Evolutionary conservation across 2,797 vertebrate species (phyloP), one percentile per base, ranked within the genome.

Genomic region (Lindbergichthys nudifrons): DNA sequence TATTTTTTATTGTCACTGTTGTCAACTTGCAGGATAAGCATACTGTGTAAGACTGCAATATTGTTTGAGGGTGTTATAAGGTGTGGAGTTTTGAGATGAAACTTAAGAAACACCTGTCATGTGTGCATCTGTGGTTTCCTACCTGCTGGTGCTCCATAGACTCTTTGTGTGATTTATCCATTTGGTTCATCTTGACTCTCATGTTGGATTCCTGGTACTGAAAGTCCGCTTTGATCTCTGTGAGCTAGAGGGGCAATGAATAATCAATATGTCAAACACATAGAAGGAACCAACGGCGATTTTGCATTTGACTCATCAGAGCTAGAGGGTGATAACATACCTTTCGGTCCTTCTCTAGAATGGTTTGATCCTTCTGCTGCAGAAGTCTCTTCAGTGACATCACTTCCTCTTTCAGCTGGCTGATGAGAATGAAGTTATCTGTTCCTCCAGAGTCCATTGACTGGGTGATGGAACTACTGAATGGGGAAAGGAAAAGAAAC

Each of bases 361-460:
- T 99, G 54, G 97, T 99, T 90, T 97, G 98, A 92, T 99, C 98
- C 92, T 96, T 96, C 75, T 99, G 98, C 89, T 99, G 98, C 84
- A 99, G 93, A 75, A 99, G 95, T 87, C 98, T 96, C 90, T 99
- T 99, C 82, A 99, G 93, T 59, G 97, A 98, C 97, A 99, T 97
- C 77, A 99, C 98, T 92, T 99, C 98, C 93, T 99, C 98, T 91
- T 99, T 99, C 92, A 99, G 94, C 85, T 99, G 98, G 92, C 97
- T 99, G 95, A 99, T 99, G 84, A 99, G 96, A 81, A 99, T 97
- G 91, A 99, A 99, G 93, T 99, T 99, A 95, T 99, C 98, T 1
- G 98, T 99, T 90, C 97, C 98, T 75, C 98, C 97, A 78, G 96
- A 99, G 94, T 99, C 98, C 96, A 97, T 96, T 57, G 98, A 99